Base-by-base conservation (phyloP, 1,140 invertebrate genomes). In the Ceratosolen fusciceps region DNA sequence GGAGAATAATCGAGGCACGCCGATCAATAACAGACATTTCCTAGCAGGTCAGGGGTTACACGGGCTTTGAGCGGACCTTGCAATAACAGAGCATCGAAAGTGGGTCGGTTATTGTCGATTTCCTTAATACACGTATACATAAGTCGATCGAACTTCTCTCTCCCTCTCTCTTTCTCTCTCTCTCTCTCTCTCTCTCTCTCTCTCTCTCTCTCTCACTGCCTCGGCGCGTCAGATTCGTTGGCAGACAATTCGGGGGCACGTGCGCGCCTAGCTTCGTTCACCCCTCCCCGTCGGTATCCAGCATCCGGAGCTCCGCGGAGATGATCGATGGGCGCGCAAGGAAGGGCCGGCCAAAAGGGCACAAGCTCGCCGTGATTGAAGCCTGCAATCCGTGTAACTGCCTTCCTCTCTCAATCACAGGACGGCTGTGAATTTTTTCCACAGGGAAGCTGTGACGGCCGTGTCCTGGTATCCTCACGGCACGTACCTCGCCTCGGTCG, bases 381-480 rank as follows among this genome's bases (percentile, higher is more conserved):
- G 60, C 34, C 16, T 49, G 67, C 67, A 70, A 39, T 24, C 67
- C 21, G n/a, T 73, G 52, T 73, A 73, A 73, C 71, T 31, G 37
- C 21, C 19, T 29, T 34, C 70, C 60, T 80, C 47, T 82, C 74
- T 81, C 68, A 82, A 82, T 83, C 73, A 54, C 71, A 83, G 76
- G 74, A 54, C 37, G 52, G 67, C 73, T 81, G 65, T 83, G 74
- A 79, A 81, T 84, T 83, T 90, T 85, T 90, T 91, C 86, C 84
- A 75, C 93, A 98, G 96, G 88, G 92, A 94, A 74, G 93, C 96
- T 16, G 96, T 98, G 68, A 95, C 95, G 75, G 96, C 97, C 24
- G 96, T 98, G 81, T 93, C 95, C 14, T 99, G 97, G 97, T 95
- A 97, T 89, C 96, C 96, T 2, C 95, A 94, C 86, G 96, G 95